phyloP scores from a whole-genome alignment of 2,113 vertebrate genomes.

The Formicarius rufipectus region DNA sequence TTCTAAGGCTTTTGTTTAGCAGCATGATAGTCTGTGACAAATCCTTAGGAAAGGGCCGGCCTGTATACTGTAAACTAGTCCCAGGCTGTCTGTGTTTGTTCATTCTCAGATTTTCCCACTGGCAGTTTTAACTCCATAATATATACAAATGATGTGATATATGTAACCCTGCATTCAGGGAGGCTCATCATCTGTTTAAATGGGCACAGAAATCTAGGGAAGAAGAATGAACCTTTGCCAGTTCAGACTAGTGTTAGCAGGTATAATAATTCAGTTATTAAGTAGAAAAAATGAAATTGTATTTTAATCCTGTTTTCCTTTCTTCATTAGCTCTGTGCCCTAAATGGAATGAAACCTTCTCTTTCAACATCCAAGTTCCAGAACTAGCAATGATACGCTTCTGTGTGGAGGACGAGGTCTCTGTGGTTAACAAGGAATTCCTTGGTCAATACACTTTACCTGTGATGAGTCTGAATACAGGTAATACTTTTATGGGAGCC shows the following conservation, averaged over 20 bases:
- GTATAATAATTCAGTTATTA: neutral
- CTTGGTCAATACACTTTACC: constrained; percentile 87
- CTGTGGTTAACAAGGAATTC: constrained; percentile 78
- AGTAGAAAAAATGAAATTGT: neutral
- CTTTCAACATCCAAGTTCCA: constrained; percentile 79
- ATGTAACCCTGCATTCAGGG: neutral
- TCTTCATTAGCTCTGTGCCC: constrained; percentile 79
- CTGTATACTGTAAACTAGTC: neutral
- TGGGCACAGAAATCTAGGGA: neutral
- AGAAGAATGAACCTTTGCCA: neutral
- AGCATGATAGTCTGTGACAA: neutral
- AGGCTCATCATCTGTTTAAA: neutral
- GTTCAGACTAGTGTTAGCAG: neutral
- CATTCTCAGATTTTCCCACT: neutral
- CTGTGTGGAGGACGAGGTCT: constrained; percentile 76
- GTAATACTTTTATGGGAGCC: constrained; percentile 66
- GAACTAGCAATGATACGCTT: constrained; percentile 86
- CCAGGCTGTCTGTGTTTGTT: neutral
- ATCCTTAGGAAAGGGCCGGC: neutral
- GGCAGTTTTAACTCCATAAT: neutral
- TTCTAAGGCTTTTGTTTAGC: neutral
- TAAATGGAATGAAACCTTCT: constrained; percentile 81
- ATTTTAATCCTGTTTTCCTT: neutral
- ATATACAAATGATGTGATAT: neutral
- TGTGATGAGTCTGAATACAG: constrained; percentile 83